Evolutionary conservation across 1,140 invertebrate species (phyloP).

Genomic region (Achatina immaculata): DNA sequence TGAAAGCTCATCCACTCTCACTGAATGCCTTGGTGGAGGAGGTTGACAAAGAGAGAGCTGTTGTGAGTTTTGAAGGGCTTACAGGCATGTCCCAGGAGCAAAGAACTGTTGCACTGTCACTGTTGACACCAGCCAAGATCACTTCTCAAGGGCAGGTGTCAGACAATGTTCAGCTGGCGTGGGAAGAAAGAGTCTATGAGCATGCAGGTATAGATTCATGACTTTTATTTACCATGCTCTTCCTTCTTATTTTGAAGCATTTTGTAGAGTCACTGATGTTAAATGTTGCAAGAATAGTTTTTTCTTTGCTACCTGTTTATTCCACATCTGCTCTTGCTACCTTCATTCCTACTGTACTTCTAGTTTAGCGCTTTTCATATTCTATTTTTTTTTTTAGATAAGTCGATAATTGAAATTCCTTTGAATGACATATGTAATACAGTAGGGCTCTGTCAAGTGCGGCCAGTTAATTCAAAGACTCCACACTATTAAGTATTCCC

Average conservation of each 20-base stretch:
- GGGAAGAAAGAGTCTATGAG: conserved; percentile 61
- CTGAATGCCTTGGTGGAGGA: conserved; percentile 50
- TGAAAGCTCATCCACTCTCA: conserved; percentile 49
- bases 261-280: neutral
- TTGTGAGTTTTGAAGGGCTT: conserved; percentile 48
- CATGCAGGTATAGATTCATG: conserved; percentile 1
- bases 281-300: neutral
- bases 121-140: conserved; percentile 39
- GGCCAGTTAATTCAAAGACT: no score
- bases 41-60: conserved; percentile 45
- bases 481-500: no score
- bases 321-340: no score
- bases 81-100: conserved; percentile 36
- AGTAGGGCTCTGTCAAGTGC: no score
- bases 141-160: neutral
- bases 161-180: conserved; percentile 48
- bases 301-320: no score
- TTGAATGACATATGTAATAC: no score
- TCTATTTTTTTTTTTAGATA: no score
- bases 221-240: neutral
- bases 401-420: no score
- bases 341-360: no score
- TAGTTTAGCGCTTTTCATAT: no score
- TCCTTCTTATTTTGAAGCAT: no score
- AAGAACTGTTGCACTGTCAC: conserved; percentile 38